These are phyloP conservation scores for Macquaria australasica DNA, from an alignment of 2,113 vertebrate species.

Conservation along the genomic window DNA sequence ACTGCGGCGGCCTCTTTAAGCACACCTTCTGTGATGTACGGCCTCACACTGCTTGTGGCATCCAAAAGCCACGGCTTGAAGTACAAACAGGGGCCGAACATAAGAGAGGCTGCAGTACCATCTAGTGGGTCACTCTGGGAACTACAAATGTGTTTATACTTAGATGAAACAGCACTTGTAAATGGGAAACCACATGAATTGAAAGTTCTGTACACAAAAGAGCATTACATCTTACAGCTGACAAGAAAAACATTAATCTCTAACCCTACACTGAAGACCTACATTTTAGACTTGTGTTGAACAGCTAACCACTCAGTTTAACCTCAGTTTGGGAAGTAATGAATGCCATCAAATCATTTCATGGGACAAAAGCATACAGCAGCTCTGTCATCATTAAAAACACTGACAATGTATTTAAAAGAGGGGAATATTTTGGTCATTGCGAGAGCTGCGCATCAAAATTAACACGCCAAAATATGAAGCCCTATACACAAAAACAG, in stretches of 20 bases:
- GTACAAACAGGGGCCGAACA: neutral
- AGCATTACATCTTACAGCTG: neutral
- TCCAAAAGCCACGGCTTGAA: conserved; percentile 36
- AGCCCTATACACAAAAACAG: neutral
- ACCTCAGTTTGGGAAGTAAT: neutral
- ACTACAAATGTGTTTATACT: conserved; percentile 5
- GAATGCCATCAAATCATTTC: neutral
- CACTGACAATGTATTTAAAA: neutral
- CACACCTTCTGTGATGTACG: conserved; percentile 78
- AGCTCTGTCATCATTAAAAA: neutral
- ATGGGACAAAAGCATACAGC: neutral
- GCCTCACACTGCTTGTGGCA: conserved; percentile 46
- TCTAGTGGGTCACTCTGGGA: conserved; percentile 58
- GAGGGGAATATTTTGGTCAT: neutral
- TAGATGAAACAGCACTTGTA: accelerated
- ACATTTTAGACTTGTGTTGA: neutral
- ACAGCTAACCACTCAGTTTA: neutral
- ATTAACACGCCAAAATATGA: neutral
- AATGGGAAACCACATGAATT: neutral
- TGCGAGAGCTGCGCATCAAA: neutral
- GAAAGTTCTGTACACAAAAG: neutral
- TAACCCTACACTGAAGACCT: neutral
- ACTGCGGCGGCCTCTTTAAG: conserved; percentile 78
- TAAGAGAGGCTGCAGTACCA: conserved; percentile 47
- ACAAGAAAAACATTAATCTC: neutral